Evolutionary conservation across 2,113 vertebrate species (phyloP), one percentile per base, ranked within the genome.

Genomic region (Tapirus terrestris): DNA sequence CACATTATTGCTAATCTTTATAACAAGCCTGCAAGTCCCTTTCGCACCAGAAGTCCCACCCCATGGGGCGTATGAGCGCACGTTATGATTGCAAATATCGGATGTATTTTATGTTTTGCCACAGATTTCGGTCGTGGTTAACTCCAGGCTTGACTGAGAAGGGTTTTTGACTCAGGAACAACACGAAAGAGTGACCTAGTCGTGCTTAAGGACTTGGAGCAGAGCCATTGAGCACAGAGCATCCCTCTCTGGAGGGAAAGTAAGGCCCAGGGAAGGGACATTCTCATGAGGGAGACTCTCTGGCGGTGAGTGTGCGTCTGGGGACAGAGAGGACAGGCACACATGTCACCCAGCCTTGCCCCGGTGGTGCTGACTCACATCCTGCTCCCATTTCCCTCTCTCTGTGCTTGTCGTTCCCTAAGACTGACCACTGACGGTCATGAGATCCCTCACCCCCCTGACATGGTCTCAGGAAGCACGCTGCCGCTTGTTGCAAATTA

Each of bases 401-500:
- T 16, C 27, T 14, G 0, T 1, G n/a, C 65, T 53, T 1, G 0
- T 29, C 11, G 2, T 8, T 29, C 31, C 33, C 0, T 8, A 0
- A 63, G 14, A 17, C 56, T 14, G 45, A 31, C 65, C 21, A 6
- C 81, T 2, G 51, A 72, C 0, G 14, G 36, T 29, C 73, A 39
- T 0, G 9, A 33, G 45, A 27, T 23, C 4, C 39, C 31, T 4
- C 43, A 13, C 1, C 36, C 10, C 43, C 3, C 14, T 8, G 5
- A 10, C 33, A 6, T 3, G 67, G 76, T 39, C 63, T 68, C 13
- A 1, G 43, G 43, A 18, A 18, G 53, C 29, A 3, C 4, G 39
- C 4, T 0, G 2, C 2, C n/a, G 20, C 18, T 53, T 20, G 25
- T 20, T n/a, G 13, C 85, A 39, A 43, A 53, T 61, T 39, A 39